phyloP scores from a whole-genome alignment of 2,797 vertebrate genomes.

The Takifugu rubripes region DNA sequence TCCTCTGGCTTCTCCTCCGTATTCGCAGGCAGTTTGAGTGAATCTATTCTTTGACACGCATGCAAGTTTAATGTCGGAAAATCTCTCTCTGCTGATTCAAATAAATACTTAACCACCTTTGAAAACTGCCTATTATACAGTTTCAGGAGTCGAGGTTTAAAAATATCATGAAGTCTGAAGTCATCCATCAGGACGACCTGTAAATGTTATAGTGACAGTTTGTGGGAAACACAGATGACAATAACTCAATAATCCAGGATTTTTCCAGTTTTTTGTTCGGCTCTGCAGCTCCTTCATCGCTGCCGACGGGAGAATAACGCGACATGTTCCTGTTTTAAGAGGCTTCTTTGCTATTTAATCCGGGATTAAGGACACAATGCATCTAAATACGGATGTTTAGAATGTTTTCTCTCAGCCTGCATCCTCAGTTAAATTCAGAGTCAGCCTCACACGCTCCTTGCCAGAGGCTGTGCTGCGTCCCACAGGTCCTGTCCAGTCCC shows the following conservation, averaged over 20 bases:
- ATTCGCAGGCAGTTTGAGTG: constrained; percentile 36
- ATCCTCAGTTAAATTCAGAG: constrained; percentile 40
- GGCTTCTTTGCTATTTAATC: constrained; percentile 41
- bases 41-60: constrained; percentile 65
- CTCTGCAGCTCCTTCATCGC: constrained; percentile 3
- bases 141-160: constrained; percentile 21
- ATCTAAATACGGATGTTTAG: constrained; percentile 47
- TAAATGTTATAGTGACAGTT: constrained; percentile 16
- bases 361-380: constrained; percentile 41
- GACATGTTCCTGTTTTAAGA: constrained; percentile 34
- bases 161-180: constrained; percentile 24
- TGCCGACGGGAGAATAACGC: constrained; percentile 28
- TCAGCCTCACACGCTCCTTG: constrained; percentile 19
- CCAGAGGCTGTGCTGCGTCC: constrained; percentile 28
- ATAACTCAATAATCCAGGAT: constrained; percentile 16
- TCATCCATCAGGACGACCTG: neutral
- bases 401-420: constrained; percentile 30
- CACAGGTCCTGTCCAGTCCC: constrained; percentile 28
- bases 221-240: constrained; percentile 11
- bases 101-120: constrained; percentile 64
- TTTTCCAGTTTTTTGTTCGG: constrained; percentile 17
- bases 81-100: constrained; percentile 50
- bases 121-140: constrained; percentile 48
- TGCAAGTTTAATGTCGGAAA: constrained; percentile 67
- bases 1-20: constrained; percentile 5